Evolutionary conservation across 1,140 invertebrate species (phyloP).

Genomic region (Pristionchus pacificus): DNA sequence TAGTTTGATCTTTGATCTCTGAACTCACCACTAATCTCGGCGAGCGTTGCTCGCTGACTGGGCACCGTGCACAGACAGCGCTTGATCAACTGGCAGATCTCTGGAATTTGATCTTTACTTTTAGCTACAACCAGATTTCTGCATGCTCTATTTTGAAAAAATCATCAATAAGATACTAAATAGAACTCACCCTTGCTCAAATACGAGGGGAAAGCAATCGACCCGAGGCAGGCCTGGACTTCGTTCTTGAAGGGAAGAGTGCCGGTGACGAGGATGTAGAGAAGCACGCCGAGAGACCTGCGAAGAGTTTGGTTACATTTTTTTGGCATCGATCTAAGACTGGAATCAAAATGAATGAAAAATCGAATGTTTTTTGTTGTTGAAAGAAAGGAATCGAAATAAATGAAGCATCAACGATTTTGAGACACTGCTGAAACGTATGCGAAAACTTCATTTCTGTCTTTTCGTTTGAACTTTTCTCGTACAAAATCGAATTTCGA

Average conservation of each 20-base stretch:
- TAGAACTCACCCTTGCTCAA: slow-evolving; percentile 28
- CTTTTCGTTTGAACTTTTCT: too few relatives aligned
- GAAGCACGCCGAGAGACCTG: slow-evolving; percentile 45
- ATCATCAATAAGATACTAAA: background rate
- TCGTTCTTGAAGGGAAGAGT: slow-evolving; percentile 35
- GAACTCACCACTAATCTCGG: slow-evolving; percentile 9
- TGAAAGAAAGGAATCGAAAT: too few relatives aligned
- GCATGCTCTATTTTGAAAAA: background rate
- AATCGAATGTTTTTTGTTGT: too few relatives aligned
- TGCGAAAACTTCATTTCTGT: too few relatives aligned
- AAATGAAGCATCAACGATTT: too few relatives aligned
- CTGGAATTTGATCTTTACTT: background rate
- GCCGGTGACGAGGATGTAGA: slow-evolving; percentile 47
- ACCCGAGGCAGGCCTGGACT: slow-evolving; percentile 36
- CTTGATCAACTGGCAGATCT: slow-evolving; percentile 25
- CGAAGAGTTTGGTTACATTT: too few relatives aligned
- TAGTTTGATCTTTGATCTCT: background rate
- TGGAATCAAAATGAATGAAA: too few relatives aligned
- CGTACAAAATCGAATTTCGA: too few relatives aligned
- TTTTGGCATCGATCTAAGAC: too few relatives aligned
- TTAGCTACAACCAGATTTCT: background rate
- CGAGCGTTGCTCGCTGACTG: slow-evolving; percentile 9
- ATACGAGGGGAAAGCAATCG: slow-evolving; percentile 30
- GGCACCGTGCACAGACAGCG: slow-evolving; percentile 25
- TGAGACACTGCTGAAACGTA: too few relatives aligned